These are phyloP conservation scores for Chrysogorgia sp. DNA, from an alignment of 92 coral and sea anemone species.

Conservation along the genomic window DNA sequence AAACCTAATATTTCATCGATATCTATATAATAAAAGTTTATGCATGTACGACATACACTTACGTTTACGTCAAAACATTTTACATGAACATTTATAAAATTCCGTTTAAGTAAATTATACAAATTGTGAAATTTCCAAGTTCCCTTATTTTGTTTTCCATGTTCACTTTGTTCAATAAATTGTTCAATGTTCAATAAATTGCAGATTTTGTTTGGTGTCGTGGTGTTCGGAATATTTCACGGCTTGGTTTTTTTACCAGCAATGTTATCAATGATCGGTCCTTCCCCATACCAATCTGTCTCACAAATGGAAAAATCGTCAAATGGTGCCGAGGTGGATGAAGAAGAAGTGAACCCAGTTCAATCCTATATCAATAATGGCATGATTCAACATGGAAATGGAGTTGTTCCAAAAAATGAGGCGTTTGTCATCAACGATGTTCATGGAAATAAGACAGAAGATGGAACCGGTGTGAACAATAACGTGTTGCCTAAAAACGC, in stretches of 20 bases:
- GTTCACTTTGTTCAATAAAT: no score
- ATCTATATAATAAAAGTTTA: no score
- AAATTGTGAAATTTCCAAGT: no score
- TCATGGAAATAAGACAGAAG: neutral
- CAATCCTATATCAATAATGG: conserved; percentile 14
- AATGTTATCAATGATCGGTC: conserved; percentile 81
- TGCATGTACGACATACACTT: no score
- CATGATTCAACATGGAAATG: conserved; percentile 7
- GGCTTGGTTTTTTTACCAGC: conserved; percentile 87
- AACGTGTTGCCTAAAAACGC: no score
- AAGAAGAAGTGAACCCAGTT: neutral
- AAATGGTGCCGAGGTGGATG: conserved; percentile 15
- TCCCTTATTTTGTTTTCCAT: no score
- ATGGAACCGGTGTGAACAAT: neutral
- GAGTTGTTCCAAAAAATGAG: neutral
- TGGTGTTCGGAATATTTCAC: conserved; percentile 88
- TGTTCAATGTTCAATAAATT: no score
- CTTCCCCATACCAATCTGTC: conserved; percentile 88
- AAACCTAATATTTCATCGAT: no score
- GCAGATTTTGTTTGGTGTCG: conserved; percentile 89
- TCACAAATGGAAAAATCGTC: conserved; percentile 34
- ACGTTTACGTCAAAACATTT: no score
- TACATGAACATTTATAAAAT: no score
- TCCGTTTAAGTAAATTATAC: no score
- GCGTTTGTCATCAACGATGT: neutral